Conservation (phyloP, 2,888 invertebrate genomes). For the Yponomeuta evonymella region DNA sequence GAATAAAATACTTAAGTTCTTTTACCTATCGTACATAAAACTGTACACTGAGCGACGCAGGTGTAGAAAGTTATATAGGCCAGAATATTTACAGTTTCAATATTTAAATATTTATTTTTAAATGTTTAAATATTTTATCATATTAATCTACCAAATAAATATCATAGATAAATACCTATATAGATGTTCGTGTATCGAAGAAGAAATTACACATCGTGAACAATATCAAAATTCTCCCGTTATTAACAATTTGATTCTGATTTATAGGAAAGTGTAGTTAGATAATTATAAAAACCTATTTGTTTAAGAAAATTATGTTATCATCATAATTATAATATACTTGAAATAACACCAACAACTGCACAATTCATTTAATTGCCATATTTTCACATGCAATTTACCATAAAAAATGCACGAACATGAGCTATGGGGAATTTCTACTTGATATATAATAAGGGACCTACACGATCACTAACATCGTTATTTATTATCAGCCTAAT, state of each 20-base stretch:
- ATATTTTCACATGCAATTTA: background rate
- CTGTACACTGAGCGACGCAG: conserved; percentile 71
- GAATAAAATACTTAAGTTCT: conserved; percentile 14
- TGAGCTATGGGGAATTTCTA: background rate
- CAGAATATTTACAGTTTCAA: conserved; percentile 50
- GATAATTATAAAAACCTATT: too few relatives aligned
- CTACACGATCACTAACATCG: too few relatives aligned
- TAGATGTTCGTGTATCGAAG: background rate
- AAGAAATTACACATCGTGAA: background rate
- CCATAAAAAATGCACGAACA: background rate
- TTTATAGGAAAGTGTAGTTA: too few relatives aligned
- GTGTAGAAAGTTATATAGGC: conserved; percentile 56
- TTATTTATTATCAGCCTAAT: too few relatives aligned
- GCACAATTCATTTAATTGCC: too few relatives aligned
- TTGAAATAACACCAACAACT: too few relatives aligned
- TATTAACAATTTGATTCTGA: too few relatives aligned
- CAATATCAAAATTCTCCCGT: too few relatives aligned
- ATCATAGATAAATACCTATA: background rate
- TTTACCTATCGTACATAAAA: conserved; percentile 36
- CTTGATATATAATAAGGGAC: background rate
- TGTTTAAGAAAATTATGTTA: too few relatives aligned
- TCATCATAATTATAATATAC: too few relatives aligned
- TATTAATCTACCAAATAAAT: background rate
- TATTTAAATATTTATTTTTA: background rate
- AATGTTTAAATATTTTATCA: too few relatives aligned